A percentile compares a stretch with the other conserved stretches of the same genome.
Evolutionary conservation across 2,888 invertebrate genomes (phyloP).

Genomic region (Acleris holmiana): DNA sequence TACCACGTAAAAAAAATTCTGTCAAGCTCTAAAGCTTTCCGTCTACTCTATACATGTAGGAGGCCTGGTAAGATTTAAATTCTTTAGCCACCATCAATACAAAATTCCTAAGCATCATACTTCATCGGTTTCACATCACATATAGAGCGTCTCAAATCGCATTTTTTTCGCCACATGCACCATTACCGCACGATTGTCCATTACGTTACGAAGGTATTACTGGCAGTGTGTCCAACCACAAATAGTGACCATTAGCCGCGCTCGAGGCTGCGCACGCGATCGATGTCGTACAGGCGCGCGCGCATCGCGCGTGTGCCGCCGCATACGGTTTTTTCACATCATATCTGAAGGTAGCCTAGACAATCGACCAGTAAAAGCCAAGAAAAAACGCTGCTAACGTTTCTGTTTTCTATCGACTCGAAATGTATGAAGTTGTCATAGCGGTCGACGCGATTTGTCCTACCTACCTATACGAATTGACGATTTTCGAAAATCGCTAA

Average conservation of each 20-base stretch:
- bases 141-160: constrained; percentile 31
- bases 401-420: too few species aligned
- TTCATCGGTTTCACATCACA: constrained; percentile 27
- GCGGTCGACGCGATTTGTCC: too few species aligned
- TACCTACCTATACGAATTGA: too few species aligned
- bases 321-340: constrained; percentile 67
- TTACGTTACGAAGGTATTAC: constrained; percentile 50
- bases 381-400: too few species aligned
- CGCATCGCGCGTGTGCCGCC: constrained; percentile 50
- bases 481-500: too few species aligned
- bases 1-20: too few species aligned
- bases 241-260: constrained; percentile 65
- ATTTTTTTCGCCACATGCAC: constrained; percentile 41
- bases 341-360: constrained; percentile 56
- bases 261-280: constrained; percentile 64
- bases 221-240: constrained; percentile 64
- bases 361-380: too few species aligned
- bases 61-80: not conserved
- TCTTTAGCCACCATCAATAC: not conserved
- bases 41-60: too few species aligned
- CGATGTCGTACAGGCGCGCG: constrained; percentile 49
- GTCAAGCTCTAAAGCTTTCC: too few species aligned
- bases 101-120: constrained; percentile 30
- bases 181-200: constrained; percentile 46
- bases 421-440: too few species aligned